Evolutionary conservation across 1,140 invertebrate species (phyloP).

Genomic region (Bombus sibiricus): DNA sequence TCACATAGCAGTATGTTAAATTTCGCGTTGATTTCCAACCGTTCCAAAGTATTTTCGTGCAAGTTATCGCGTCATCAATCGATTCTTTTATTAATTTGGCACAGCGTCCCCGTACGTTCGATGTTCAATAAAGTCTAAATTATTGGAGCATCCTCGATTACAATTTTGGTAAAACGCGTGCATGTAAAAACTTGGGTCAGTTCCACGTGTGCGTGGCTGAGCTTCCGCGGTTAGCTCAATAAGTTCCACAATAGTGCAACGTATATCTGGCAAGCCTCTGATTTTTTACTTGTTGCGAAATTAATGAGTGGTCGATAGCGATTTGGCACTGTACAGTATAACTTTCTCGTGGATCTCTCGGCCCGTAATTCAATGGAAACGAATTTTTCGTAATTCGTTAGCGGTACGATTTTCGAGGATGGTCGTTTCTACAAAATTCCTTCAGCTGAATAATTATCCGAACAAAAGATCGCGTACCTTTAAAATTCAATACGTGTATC

Average conservation of each 20-base stretch:
- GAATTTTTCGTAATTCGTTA: background rate
- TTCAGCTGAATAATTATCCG: background rate
- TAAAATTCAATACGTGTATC: too few species aligned
- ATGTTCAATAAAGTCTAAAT: background rate
- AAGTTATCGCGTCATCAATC: background rate
- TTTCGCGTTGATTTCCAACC: background rate
- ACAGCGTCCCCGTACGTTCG: background rate
- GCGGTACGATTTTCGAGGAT: background rate
- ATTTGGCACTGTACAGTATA: slow-evolving; percentile 20
- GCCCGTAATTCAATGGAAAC: background rate
- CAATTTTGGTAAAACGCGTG: slow-evolving; percentile 20
- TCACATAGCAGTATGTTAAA: background rate
- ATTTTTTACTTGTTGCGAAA: slow-evolving; percentile 55
- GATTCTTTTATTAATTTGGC: slow-evolving; percentile 44
- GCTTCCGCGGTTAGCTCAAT: background rate
- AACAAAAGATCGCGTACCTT: background rate
- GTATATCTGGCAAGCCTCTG: background rate
- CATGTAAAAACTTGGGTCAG: slow-evolving; percentile 1
- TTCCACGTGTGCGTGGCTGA: background rate
- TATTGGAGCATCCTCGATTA: slow-evolving; percentile 16
- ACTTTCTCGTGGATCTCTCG: too few species aligned
- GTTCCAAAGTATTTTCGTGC: background rate
- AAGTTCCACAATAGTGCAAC: slow-evolving; percentile 15
- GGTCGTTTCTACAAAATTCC: background rate
- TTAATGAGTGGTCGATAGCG: slow-evolving; percentile 48